Evolutionary conservation across 2,888 invertebrate genomes (phyloP), one percentile per base, ranked within the genome.

Genomic region (Eupithecia tripunctaria): DNA sequence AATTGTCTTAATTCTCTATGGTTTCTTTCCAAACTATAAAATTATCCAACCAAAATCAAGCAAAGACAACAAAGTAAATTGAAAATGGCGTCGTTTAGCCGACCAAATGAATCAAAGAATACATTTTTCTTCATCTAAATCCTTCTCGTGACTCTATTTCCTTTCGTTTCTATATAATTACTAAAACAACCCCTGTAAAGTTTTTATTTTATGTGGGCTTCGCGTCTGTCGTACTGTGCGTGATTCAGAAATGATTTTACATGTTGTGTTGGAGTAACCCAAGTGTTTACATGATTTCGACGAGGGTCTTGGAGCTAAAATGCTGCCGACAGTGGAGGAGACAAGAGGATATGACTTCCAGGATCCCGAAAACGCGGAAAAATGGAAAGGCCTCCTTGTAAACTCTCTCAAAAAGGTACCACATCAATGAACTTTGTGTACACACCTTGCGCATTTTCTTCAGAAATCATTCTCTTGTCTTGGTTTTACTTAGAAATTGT

Each of bases 361-460:
- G 89, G 97, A 97, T 90, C 97, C 97, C 88, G 98, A 98, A 91
- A 98, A 98, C 94, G 96, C 96, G 83, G 96, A 96, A 82, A 98
- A 98, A 96, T 99, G 99, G 99, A 97, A 97, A 88, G 98, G 98
- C 80, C 95, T 99, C 80, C 97, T 99, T 92, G 96, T 97, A 88
- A 96, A 96, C 86, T 97, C 98, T 68, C 95, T 99, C 85, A 96
- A 97, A 91, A 98, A 97, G 97, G 98, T 98, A 94, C 91, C 91
- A 88, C 76, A 78, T 74, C 70, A 74, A 60, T 29, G 21, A 36
- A 60, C 14, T 29, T 74, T 72, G 71, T 74, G 67, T 74, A 70
- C 69, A 71, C n/a, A 56, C 43, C 64, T 32, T 69, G 56, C 67
- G 59, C 59, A 15, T 47, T 64, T 59, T n/a, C 36, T 51, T 0